These are phyloP conservation scores for Drosophila willistoni DNA, from an alignment of 1,140 invertebrate species.

Conservation along the genomic window DNA sequence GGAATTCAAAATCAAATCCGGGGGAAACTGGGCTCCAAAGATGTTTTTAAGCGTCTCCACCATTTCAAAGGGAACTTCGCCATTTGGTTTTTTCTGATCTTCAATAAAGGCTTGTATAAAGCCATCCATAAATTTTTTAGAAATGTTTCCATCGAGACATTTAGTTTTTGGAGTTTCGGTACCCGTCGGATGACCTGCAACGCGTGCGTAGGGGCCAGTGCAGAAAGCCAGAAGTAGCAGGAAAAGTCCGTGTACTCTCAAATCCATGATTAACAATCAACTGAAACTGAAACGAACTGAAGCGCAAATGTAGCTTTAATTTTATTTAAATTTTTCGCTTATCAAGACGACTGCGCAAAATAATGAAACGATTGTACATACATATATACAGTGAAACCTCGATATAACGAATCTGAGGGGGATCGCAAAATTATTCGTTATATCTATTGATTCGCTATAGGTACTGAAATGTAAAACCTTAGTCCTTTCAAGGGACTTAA, in stretches of 20 bases:
- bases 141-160: not conserved
- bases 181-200: no score
- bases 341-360: not conserved
- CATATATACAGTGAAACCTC: no score
- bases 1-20: not conserved
- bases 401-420: no score
- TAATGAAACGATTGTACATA: not conserved
- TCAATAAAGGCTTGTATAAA: not conserved
- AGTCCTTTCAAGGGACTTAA: no score
- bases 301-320: not conserved
- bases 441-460: no score
- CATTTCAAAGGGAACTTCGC: not conserved
- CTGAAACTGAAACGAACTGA: not conserved
- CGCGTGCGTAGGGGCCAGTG: not conserved
- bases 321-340: not conserved
- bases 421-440: no score
- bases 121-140: not conserved
- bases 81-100: not conserved
- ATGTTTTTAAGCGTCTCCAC: not conserved
- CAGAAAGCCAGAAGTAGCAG: not conserved
- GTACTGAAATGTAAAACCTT: no score
- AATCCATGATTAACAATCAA: constrained; percentile 2
- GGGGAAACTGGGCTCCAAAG: not conserved
- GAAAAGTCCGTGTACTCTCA: not conserved
- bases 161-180: not conserved